Percentiles rank a stretch among this genome's conserved stretches.
phyloP scores from a whole-genome alignment of 2,113 vertebrate genomes.

The Boulengerochromis microlepis region DNA sequence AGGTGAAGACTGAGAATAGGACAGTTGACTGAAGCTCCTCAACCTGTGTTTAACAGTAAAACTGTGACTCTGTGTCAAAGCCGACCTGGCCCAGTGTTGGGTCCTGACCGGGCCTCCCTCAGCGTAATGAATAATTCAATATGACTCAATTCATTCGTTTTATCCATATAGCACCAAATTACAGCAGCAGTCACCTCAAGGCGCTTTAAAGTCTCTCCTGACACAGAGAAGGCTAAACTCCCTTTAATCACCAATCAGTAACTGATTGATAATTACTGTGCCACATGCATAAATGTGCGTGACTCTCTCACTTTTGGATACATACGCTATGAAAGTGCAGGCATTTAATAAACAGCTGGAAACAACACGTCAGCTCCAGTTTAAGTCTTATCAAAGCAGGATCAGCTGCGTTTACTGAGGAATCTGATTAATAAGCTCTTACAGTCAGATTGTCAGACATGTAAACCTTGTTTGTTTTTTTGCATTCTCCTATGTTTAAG shows the following conservation, averaged over 20 bases:
- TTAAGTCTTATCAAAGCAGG: neutral
- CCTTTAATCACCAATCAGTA: neutral
- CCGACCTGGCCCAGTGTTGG: neutral
- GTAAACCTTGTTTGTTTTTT: neutral
- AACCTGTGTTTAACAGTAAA: neutral
- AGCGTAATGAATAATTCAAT: accelerated
- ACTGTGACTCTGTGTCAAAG: neutral
- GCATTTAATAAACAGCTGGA: neutral
- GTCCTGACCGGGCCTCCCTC: neutral
- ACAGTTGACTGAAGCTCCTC: neutral
- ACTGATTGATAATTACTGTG: neutral
- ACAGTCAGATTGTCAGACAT: neutral
- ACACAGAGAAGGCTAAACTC: neutral
- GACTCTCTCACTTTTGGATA: neutral
- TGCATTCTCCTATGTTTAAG: accelerated
- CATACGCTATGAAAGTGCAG: neutral
- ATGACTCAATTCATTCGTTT: neutral
- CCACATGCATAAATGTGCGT: neutral
- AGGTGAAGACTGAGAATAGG: neutral
- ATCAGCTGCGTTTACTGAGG: neutral
- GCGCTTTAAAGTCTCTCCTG: neutral
- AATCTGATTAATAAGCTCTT: neutral
- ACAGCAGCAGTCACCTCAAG: neutral
- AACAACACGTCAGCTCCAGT: neutral
- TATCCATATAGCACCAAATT: neutral